A percentile compares a stretch with the other conserved stretches of the same genome.
Conservation (phyloP, 2,797 vertebrate species). For the Pangasius sanitwongsei region DNA sequence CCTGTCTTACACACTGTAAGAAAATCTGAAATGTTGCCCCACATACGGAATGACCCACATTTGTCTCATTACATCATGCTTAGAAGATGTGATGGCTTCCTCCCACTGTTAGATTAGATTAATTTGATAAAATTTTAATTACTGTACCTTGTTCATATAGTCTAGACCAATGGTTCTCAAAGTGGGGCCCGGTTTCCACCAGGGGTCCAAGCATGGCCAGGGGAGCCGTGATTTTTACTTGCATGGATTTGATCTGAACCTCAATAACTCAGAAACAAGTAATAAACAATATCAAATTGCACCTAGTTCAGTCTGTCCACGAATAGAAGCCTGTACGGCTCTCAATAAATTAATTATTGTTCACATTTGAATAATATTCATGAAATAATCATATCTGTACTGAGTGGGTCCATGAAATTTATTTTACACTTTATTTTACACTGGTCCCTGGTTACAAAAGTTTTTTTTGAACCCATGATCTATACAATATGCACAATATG, state of each 20-base stretch:
- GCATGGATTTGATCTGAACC: not conserved
- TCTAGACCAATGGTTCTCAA: not conserved
- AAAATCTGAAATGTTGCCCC: not conserved
- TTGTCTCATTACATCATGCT: constrained; percentile 18
- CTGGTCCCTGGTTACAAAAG: not conserved
- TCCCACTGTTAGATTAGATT: constrained; percentile 10
- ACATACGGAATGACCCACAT: constrained; percentile 7
- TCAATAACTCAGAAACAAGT: too few relatives aligned
- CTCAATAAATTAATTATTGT: not conserved
- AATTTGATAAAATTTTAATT: not conserved
- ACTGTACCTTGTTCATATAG: not conserved
- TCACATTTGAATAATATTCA: not conserved
- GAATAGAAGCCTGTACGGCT: not conserved
- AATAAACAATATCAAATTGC: not conserved
- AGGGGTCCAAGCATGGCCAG: too few relatives aligned
- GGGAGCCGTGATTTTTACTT: too few relatives aligned
- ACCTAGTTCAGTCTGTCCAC: not conserved
- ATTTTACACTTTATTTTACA: not conserved
- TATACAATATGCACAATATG: not conserved
- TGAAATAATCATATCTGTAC: not conserved
- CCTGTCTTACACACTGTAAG: not conserved
- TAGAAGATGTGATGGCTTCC: not conserved
- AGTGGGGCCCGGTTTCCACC: not conserved
- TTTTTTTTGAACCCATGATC: not conserved
- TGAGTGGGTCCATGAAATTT: not conserved